Evolutionary conservation across 2,113 vertebrate species (phyloP), one percentile per base, ranked within the genome.

Genomic region (Scalopus aquaticus): DNA sequence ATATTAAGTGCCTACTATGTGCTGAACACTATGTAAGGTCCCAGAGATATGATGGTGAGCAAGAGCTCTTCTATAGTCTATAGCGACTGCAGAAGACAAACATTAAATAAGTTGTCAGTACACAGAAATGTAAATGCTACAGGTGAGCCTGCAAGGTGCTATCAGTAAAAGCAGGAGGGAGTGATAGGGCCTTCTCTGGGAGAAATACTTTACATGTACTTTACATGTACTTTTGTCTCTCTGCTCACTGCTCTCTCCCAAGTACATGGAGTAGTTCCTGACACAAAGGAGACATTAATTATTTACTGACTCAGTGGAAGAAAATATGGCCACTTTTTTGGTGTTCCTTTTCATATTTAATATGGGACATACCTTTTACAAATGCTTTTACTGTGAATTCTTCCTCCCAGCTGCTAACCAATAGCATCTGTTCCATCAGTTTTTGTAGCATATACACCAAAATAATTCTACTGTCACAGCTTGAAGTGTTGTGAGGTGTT

Each of bases 391-490:
- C 97, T 98, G 73, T 96, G 96, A 86, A 98, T 98, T 97, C 98
- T 98, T 22, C 58, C 97, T 95, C 98, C 98, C 79, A 98, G 97
- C 4, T 94, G 97, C 81, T 98, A 98, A 73, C 96, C 97, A 88
- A 98, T 95, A 87, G 98, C 98, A 44, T 98, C 95, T 19, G 79
- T 97, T 54, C 98, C 98, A 60, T 98, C 98, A 26, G 95, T 70
- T 97, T 97, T 98, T 32, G 98, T 98, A 44, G 98, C 96, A 74
- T 98, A 98, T 6, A 98, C 97, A 81, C 98, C 98, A n/a, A n/a
- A 60, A 98, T 96, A 88, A 98, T 96, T 94, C 97, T 98, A 95
- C 97, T 98, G 96, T 98, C 98, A 94, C 98, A 98, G 96, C 98
- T 98, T 83, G 97, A n/a, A n/a, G n/a, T n/a, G n/a, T n/a, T n/a